Evolutionary conservation across 2,113 vertebrate genomes (phyloP).

Genomic region (Miniopterus natalensis): DNA sequence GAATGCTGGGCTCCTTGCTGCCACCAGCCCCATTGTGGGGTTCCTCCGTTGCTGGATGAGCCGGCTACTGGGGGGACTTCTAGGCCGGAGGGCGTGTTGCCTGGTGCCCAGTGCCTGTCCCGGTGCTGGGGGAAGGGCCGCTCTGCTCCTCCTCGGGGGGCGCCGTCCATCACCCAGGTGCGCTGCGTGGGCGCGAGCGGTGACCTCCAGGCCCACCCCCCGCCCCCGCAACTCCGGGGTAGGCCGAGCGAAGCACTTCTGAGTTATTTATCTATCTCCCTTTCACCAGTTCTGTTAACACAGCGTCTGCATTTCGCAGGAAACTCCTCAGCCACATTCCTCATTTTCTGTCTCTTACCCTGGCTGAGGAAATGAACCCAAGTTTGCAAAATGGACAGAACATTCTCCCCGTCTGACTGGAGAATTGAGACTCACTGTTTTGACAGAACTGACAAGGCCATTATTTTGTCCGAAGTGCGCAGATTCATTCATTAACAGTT

Average conservation of each 20-base stretch:
- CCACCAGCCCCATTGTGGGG: neutral
- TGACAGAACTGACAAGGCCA: neutral
- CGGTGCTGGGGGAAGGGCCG: neutral
- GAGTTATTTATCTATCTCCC: neutral
- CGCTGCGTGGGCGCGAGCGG: neutral
- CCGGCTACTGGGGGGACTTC: neutral
- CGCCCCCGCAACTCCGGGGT: neutral
- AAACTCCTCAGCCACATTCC: neutral
- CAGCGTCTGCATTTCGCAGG: neutral
- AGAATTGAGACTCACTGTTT: neutral
- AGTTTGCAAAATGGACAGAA: neutral
- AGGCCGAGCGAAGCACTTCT: neutral
- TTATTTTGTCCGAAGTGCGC: neutral
- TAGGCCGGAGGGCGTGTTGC: neutral
- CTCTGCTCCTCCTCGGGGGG: no score
- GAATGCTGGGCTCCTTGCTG: neutral
- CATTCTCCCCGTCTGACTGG: neutral
- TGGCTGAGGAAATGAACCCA: conserved; percentile 12
- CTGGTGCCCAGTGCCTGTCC: neutral
- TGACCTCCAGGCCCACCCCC: no score
- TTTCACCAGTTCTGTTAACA: neutral
- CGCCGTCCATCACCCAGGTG: no score
- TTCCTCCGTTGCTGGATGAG: neutral
- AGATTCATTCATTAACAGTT: neutral
- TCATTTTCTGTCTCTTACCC: neutral